A percentile compares a stretch with the other conserved stretches of the same genome.
Evolutionary conservation across 2,888 invertebrate species (phyloP).

Genomic region (Aphodius sticticus): DNA sequence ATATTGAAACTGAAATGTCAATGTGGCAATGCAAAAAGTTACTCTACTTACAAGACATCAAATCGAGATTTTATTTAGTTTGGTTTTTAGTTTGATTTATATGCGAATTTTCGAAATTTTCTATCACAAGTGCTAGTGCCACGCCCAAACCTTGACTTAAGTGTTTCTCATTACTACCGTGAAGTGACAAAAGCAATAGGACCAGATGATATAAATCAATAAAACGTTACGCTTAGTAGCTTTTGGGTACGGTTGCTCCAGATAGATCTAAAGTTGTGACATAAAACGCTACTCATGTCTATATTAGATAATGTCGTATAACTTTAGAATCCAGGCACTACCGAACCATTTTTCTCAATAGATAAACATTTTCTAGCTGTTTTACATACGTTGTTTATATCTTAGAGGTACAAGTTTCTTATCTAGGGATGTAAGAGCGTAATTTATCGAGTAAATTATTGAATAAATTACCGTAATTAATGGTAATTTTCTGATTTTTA

Average conservation of each 20-base stretch:
- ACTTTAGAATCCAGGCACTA: too few species aligned
- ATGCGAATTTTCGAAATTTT: background rate
- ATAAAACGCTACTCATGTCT: background rate
- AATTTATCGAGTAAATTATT: too few species aligned
- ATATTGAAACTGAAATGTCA: background rate
- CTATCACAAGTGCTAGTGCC: background rate
- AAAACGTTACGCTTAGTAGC: background rate
- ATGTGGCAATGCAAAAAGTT: background rate
- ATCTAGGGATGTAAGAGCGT: too few species aligned
- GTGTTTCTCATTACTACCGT: background rate
- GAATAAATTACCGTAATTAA: too few species aligned
- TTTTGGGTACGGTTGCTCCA: background rate
- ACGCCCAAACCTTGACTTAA: background rate
- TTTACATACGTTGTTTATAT: too few species aligned
- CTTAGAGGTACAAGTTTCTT: too few species aligned
- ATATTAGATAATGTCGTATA: background rate
- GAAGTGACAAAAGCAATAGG: background rate
- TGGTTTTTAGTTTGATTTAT: background rate
- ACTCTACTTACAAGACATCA: background rate
- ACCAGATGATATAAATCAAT: background rate
- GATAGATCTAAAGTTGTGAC: background rate
- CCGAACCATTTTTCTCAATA: too few species aligned
- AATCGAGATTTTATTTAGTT: background rate
- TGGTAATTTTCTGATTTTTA: too few species aligned
- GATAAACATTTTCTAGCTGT: too few species aligned